Evolutionary conservation across 1,140 invertebrate species (phyloP).

Genomic region (Pararge aegeria): DNA sequence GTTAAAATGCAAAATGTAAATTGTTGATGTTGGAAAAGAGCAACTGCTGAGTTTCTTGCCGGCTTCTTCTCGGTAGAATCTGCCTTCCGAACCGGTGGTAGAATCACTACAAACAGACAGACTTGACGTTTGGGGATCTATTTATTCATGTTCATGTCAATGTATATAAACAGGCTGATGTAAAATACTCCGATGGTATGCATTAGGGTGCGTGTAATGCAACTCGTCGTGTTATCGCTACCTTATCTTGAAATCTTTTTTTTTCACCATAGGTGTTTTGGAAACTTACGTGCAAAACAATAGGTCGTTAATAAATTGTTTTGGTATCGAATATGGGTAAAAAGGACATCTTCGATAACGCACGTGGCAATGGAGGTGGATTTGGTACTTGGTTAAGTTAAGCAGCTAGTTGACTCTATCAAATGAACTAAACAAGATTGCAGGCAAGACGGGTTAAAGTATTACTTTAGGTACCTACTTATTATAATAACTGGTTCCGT

Average conservation of each 20-base stretch:
- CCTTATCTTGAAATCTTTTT: slow-evolving; percentile 40
- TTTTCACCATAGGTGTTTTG: slow-evolving; percentile 35
- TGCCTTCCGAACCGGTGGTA: too few species aligned
- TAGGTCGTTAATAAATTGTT: slow-evolving; percentile 45
- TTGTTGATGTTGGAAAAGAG: too few species aligned
- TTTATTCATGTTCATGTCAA: not conserved
- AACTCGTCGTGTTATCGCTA: slow-evolving; percentile 26
- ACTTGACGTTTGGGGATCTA: too few species aligned
- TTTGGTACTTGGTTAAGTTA: slow-evolving; percentile 12
- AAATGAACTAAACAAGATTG: too few species aligned
- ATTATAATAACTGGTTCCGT: too few species aligned
- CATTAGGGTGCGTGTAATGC: slow-evolving; percentile 9
- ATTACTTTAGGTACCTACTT: too few species aligned
- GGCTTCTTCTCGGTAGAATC: too few species aligned
- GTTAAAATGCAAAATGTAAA: too few species aligned
- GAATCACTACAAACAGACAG: too few species aligned
- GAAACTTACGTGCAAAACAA: slow-evolving; percentile 45
- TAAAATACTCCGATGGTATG: slow-evolving; percentile 2
- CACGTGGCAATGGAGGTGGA: slow-evolving; percentile 35
- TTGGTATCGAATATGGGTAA: slow-evolving; percentile 48
- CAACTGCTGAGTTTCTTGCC: too few species aligned
- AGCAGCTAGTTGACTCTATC: not conserved
- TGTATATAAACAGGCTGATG: not conserved
- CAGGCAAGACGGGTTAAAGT: too few species aligned
- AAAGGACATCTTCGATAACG: slow-evolving; percentile 48